phyloP scores from a whole-genome alignment of 2,113 vertebrate genomes.

The Anolis sagrei region DNA sequence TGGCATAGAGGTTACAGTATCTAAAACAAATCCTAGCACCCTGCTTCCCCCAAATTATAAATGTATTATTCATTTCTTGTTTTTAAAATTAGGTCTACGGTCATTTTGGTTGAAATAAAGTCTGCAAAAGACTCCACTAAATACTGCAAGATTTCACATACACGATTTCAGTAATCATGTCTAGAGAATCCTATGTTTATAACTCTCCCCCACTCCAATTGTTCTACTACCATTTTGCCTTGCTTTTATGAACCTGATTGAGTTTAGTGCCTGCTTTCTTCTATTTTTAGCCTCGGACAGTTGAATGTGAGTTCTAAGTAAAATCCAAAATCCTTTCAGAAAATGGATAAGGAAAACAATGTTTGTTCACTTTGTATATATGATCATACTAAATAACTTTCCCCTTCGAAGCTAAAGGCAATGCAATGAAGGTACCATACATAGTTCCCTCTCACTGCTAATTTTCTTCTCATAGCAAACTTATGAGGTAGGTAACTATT shows the following conservation, averaged over 20 bases:
- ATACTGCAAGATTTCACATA: too few species aligned
- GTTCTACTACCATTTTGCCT: background rate
- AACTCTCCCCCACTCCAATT: background rate
- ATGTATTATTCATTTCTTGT: background rate
- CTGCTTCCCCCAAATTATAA: background rate
- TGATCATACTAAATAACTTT: background rate
- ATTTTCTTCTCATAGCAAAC: background rate
- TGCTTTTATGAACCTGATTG: background rate
- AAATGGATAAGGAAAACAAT: background rate
- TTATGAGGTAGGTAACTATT: background rate
- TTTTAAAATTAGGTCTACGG: background rate
- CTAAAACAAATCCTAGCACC: background rate
- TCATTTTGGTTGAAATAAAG: background rate
- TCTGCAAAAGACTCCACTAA: background rate
- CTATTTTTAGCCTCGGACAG: background rate
- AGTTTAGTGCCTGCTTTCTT: background rate
- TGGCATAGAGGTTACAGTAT: background rate
- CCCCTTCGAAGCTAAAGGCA: background rate
- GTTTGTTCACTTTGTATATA: too few species aligned
- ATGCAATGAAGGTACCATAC: background rate
- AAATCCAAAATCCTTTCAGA: background rate
- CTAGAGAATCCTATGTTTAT: background rate
- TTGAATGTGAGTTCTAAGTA: background rate
- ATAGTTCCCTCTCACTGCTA: background rate
- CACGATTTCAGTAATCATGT: too few species aligned